Evolutionary conservation across 2,113 vertebrate genomes (phyloP).

Genomic region (Turdus rufiventris): DNA sequence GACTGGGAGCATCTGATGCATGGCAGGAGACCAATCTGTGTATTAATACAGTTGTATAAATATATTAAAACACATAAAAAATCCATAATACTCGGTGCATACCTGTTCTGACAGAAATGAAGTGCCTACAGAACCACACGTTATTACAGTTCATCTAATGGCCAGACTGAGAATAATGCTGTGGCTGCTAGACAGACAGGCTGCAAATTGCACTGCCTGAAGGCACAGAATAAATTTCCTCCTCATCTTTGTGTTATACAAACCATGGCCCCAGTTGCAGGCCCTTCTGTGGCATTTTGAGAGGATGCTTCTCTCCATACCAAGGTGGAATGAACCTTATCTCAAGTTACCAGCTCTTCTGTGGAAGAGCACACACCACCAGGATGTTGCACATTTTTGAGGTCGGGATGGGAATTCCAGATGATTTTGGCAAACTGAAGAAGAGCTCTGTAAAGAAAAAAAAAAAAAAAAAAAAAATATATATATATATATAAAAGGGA

Average conservation of each 20-base stretch:
- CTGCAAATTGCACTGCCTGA: slow-evolving; percentile 11
- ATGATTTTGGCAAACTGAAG: not conserved
- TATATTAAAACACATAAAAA: not conserved
- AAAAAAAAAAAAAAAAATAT: not conserved
- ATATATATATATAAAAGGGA: not conserved
- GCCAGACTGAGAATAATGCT: not conserved
- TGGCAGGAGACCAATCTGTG: not conserved
- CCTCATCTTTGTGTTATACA: not conserved
- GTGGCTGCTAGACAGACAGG: not conserved
- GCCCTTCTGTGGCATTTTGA: not conserved
- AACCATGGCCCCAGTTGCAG: not conserved
- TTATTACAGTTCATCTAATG: not conserved
- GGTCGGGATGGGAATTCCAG: not conserved
- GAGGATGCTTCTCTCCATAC: not conserved
- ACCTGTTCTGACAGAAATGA: not conserved
- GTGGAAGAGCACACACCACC: not conserved
- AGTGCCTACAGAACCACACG: not conserved
- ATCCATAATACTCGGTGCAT: not conserved
- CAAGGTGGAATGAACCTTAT: not conserved
- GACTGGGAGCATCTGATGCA: not conserved
- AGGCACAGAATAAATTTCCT: slow-evolving; percentile 6
- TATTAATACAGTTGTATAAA: not conserved
- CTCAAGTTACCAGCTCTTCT: not conserved
- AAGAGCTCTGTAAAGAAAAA: not conserved
- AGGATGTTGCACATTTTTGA: not conserved